Percentiles rank a stretch among this genome's conserved stretches.
phyloP scores from a whole-genome alignment of 2,113 vertebrate species.

The Hippoglossus stenolepis region DNA sequence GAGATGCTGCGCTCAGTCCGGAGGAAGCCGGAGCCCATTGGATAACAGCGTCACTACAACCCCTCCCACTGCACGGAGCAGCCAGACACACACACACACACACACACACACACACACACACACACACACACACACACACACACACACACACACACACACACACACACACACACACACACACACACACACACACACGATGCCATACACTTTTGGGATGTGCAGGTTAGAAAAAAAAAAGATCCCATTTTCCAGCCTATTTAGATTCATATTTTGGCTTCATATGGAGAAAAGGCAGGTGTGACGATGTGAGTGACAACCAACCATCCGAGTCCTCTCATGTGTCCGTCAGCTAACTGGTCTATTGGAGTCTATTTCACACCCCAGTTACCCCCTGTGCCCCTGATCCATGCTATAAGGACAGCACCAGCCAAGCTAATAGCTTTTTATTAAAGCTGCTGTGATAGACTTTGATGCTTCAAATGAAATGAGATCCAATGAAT shows the following conservation, averaged over 20 bases:
- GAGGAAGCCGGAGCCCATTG: conserved; percentile 73
- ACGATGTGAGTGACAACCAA: conserved; percentile 61
- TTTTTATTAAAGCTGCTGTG: conserved; percentile 58
- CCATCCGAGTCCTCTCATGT: conserved; percentile 64
- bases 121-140: conserved; percentile 14
- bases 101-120: background rate
- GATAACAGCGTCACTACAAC: conserved; percentile 78
- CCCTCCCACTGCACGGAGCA: conserved; percentile 72
- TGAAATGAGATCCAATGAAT: conserved; percentile 39
- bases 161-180: conserved; percentile 15
- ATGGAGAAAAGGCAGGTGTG: conserved; percentile 56
- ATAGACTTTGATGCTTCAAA: conserved; percentile 37
- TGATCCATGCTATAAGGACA: conserved; percentile 44
- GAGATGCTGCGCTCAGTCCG: conserved; percentile 80
- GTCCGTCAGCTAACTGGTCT: conserved; percentile 65
- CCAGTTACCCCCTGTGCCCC: conserved; percentile 68
- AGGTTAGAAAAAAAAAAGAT: conserved; percentile 20
- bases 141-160: conserved; percentile 2
- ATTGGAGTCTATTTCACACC: conserved; percentile 76
- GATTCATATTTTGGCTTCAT: conserved; percentile 62
- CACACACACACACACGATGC: conserved; percentile 28
- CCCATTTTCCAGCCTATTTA: conserved; percentile 70
- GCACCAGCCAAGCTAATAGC: conserved; percentile 55
- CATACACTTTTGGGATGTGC: conserved; percentile 33
- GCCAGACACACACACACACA: no score